A percentile compares a stretch with the other conserved stretches of the same genome.
Evolutionary conservation across 2,797 vertebrate genomes (phyloP).

Genomic region (Sebastes glaucus): DNA sequence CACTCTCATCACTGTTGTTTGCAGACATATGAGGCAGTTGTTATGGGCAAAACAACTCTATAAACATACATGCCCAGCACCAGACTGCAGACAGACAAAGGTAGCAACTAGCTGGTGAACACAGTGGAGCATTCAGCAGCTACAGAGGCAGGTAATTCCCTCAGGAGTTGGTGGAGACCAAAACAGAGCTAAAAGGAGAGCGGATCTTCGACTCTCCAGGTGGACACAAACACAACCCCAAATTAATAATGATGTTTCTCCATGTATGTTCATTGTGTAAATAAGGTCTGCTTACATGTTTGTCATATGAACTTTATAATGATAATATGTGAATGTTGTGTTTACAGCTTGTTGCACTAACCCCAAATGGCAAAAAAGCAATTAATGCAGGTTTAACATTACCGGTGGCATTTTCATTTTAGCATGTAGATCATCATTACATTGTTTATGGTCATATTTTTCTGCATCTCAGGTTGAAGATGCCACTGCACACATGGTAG

Average conservation of each 20-base stretch:
- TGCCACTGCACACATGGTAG: neutral
- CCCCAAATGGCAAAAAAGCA: neutral
- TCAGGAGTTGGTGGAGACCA: neutral
- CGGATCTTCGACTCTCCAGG: neutral
- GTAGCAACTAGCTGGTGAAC: neutral
- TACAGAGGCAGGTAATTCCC: too few species aligned
- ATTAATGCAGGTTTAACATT: neutral
- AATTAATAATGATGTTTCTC: neutral
- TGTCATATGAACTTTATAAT: neutral
- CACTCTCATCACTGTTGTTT: neutral
- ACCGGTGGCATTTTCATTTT: neutral
- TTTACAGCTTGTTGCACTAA: neutral
- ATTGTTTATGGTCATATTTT: neutral
- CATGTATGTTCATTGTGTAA: neutral
- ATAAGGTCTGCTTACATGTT: neutral
- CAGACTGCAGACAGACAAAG: neutral
- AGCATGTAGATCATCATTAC: neutral
- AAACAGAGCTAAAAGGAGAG: neutral
- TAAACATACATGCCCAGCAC: neutral
- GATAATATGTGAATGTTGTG: neutral
- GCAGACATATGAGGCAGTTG: neutral
- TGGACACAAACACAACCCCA: neutral
- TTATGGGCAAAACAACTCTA: neutral
- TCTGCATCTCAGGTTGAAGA: neutral
- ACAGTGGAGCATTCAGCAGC: neutral